Evolutionary conservation across 2,888 invertebrate genomes (phyloP), one percentile per base, ranked within the genome.

Genomic region (Trachelus tabidus): DNA sequence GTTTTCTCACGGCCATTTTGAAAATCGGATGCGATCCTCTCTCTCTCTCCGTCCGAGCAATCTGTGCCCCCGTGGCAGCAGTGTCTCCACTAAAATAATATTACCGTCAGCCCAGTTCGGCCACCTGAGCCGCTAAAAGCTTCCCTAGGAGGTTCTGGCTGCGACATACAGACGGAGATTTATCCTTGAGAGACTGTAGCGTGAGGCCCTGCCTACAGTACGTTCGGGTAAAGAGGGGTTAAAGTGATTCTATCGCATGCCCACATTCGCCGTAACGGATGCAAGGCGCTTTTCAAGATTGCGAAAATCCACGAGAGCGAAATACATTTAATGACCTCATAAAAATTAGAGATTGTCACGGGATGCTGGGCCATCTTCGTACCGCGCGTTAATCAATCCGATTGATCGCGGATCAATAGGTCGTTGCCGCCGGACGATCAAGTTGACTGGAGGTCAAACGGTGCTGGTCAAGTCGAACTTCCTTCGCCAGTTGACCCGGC

Each of bases 381-480:
- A 34, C 71, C 12, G 71, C 37, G 88, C 86, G 87, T 87, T 86
- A 90, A 90, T 90, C 88, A 90, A 90, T 90, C 84, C 87, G 90
- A 91, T 91, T 90, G 90, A 91, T 91, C 89, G 87, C 87, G 83
- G 88, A 90, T 91, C 90, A 90, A 90, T 90, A 86, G 88, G 87
- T 88, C 87, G 82, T 85, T 83, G 83, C 82, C 83, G 82, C 84
- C 83, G 81, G 82, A 85, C 83, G 85, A 87, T 88, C 85, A 85
- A 84, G 85, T 87, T 83, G 76, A 80, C 78, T 80, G 68, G 75
- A 84, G 89, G 90, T 90, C 87, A 90, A 91, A 85, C 85, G 86
- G 87, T 83, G 84, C 85, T 86, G 86, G 86, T 85, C 89, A 88
- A 87, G 87, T 88, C 87, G 87, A 87, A 89, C 90, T 90, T 89